These are phyloP conservation scores for Crypturellus undulatus DNA, from an alignment of 2,113 vertebrate genomes.

Conservation along the genomic window DNA sequence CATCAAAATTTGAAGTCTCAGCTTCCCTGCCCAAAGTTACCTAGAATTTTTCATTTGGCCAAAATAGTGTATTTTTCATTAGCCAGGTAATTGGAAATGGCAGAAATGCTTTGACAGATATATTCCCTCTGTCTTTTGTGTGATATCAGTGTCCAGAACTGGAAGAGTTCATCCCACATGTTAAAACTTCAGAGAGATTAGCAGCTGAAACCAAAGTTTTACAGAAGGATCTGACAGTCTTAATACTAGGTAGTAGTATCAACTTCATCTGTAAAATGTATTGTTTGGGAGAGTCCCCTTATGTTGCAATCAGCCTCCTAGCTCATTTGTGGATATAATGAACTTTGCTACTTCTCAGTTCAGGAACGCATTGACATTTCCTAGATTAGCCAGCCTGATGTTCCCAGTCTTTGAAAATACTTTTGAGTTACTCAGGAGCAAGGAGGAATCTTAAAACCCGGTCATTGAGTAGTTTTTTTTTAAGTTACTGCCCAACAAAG, in stretches of 20 bases:
- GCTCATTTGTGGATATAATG: not conserved
- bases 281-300: not conserved
- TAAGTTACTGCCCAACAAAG: not conserved
- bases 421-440: not conserved
- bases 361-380: not conserved
- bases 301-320: not conserved
- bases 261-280: not conserved
- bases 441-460: not conserved
- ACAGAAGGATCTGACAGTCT: not conserved
- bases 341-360: not conserved
- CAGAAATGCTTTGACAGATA: not conserved
- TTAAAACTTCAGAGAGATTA: not conserved
- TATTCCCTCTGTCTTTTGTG: not conserved
- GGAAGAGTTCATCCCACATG: not conserved
- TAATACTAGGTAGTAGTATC: constrained; percentile 10
- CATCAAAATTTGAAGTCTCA: not conserved
- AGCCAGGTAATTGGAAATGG: not conserved
- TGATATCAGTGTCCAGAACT: not conserved
- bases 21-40: not conserved
- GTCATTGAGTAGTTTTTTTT: not conserved
- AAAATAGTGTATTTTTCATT: not conserved
- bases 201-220: not conserved
- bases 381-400: not conserved
- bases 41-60: not conserved
- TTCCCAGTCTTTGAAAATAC: not conserved